Evolutionary conservation across 2,113 vertebrate genomes (phyloP), one percentile per base, ranked within the genome.

Genomic region (Phasianus colchicus): DNA sequence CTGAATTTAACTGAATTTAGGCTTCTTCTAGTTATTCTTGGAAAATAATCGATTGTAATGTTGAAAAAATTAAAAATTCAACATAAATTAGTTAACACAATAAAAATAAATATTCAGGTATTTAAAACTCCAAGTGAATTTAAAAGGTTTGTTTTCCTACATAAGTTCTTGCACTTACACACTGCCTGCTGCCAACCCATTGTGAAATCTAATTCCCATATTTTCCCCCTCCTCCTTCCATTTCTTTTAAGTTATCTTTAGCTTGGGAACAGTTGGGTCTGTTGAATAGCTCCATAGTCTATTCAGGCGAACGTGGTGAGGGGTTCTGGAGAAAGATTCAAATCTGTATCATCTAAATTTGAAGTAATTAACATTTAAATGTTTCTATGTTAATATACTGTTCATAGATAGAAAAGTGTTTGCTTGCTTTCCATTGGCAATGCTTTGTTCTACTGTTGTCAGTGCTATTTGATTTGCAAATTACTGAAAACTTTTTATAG

Each of bases 321-420:
- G 32, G 73, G 79, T 88, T 94, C 83, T 88, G 74, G 89, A 91
- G 75, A 86, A 92, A 90, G 90, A 63, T 80, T 77, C 64, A 70
- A 86, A 92, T 88, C 82, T 79, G 81, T 89, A 89, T 92, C n/a
- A 67, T 92, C 77, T 88, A 81, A 86, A 93, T 82, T 61, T 76
- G 82, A 65, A 87, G 45, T 75, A 69, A 92, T 96, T 94, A 92
- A 70, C 83, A 92, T 88, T 65, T 95, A 81, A 96, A 92, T 95
- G 77, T 92, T 90, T 89, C 69, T 94, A 25, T 73, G 82, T 90
- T 93, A 94, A 89, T 86, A 76, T 2, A 4, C 30, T 30, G 36
- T 77, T 92, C 67, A 38, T 14, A 71, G 64, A 82, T 82, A 70
- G 18, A 81, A 61, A 52, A 83, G 69, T 16, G 29, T 78, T 92